A percentile compares a stretch with the other conserved stretches of the same genome.
Evolutionary conservation across 2,113 vertebrate species (phyloP).

Genomic region (Crocuta crocuta): DNA sequence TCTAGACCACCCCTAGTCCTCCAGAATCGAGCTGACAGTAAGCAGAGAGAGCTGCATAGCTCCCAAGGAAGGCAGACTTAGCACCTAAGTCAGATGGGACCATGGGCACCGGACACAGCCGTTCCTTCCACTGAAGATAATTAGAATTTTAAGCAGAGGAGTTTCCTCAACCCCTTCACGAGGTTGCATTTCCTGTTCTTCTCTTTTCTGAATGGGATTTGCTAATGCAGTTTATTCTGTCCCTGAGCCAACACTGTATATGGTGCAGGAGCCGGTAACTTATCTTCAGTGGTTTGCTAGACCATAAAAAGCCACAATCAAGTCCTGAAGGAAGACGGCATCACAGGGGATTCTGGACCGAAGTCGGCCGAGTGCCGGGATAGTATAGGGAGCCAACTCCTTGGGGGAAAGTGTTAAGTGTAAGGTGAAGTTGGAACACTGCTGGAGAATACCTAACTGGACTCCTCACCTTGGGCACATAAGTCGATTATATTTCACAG

Average conservation of each 20-base stretch:
- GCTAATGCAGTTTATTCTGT: neutral
- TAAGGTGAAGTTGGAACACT: neutral
- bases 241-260: neutral
- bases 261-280: neutral
- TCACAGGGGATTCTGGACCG: neutral
- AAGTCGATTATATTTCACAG: too few relatives aligned
- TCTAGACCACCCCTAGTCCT: neutral
- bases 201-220: neutral
- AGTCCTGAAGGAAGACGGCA: neutral
- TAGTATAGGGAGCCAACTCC: rapidly evolving
- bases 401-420: neutral
- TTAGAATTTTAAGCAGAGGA: neutral
- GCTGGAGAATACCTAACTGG: neutral
- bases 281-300: neutral
- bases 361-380: rapidly evolving
- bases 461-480: neutral
- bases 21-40: too few relatives aligned
- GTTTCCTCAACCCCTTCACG: neutral
- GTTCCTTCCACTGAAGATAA: neutral
- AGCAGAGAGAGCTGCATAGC: neutral
- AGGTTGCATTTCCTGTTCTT: neutral
- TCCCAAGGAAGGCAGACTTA: neutral
- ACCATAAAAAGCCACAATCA: neutral
- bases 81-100: neutral
- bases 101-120: neutral